Evolutionary conservation across 2,797 vertebrate genomes (phyloP), one percentile per base, ranked within the genome.

Genomic region (Myotis pilosus): DNA sequence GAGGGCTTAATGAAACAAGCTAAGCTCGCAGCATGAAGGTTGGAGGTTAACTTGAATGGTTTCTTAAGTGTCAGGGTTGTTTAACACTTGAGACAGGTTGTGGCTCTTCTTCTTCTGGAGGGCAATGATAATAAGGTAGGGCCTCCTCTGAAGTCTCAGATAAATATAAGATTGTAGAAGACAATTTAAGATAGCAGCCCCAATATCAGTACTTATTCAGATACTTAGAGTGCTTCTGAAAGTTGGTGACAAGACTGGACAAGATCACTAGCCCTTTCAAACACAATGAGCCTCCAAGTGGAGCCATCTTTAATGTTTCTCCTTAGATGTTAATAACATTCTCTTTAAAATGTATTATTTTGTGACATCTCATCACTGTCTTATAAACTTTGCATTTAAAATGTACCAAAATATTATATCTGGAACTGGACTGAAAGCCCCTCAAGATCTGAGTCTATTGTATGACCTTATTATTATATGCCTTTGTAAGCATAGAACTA

Each of bases 131-230:
- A 95, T 33, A 84, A 93, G 66, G 71, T 25, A 84, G 19, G 53
- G 60, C 19, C 75, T 93, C 47, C 75, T 95, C 88, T 96, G 82
- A 97, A 96, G 95, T 94, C 49, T 49, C 49, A 92, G 96, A 96
- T 96, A 97, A 96, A 69, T 60, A 23, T 72, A 87, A 76, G 88
- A 94, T 91, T 93, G 55, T 33, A 91, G 81, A 95, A 96, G 83
- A 91, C 85, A 90, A 44, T 91, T 75, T 89, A 72, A 95, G 94
- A 95, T 94, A 95, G 66, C 5, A 2, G 53, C 55, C 36, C 86
- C 53, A 89, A 5, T 89, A 93, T 74, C 88, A 66, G 74, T 53
- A 41, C 62, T 95, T 95, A 78, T 51, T 88, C 85, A 97, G 94
- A 95, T 84, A 86, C 69, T 72, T 57, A 53, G 87, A 95, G 93